Base-by-base conservation (phyloP, 2,888 invertebrate species). In the Galerucella pusilla region DNA sequence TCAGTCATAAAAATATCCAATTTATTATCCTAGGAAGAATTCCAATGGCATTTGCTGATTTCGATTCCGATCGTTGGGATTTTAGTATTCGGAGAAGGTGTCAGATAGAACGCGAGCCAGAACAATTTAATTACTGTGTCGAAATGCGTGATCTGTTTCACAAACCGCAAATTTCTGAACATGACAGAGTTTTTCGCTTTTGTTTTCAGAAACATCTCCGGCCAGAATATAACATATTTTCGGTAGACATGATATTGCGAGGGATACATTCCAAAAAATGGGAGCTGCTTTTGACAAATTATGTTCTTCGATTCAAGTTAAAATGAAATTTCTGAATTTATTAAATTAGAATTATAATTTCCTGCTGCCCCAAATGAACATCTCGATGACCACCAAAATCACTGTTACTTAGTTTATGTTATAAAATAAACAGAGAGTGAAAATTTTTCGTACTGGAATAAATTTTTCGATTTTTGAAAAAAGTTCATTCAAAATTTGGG, bases 121-220 rank as follows among this genome's bases (percentile, higher is more conserved):
- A 79, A 75, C 80, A 80, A 80, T 80, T 80, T 79, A 79, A 80
- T 80, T 80, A 80, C 77, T 68, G 75, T 71, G 78, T 72, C 74
- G 75, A 73, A 69, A 75, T 25, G 73, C 79, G 80, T 78, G 80
- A 75, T 71, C 71, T 71, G 71, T 65, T 71, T 71, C 46, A 45
- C 54, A 65, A 71, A 65, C 35, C 64, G 12, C 61, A 64, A 63
- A 63, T 46, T 64, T 52, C 9, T 28, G 35, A 54, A 71, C 54
- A 49, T 64, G 61, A 61, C 69, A 61, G 45, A 14, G 46, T 60
- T 28, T 61, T 49, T 52, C 4, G n/a, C 16, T 64, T 65, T 12
- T n/a, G 16, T 57, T 57, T 57, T 16, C 20, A 16, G 57, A 57
- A 9, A 57, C 57, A 16, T 57, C 11, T 9, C 3, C 3, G 9